These are phyloP conservation scores for Calliphora vicina DNA, from an alignment of 1,140 invertebrate genomes.

Conservation along the genomic window DNA sequence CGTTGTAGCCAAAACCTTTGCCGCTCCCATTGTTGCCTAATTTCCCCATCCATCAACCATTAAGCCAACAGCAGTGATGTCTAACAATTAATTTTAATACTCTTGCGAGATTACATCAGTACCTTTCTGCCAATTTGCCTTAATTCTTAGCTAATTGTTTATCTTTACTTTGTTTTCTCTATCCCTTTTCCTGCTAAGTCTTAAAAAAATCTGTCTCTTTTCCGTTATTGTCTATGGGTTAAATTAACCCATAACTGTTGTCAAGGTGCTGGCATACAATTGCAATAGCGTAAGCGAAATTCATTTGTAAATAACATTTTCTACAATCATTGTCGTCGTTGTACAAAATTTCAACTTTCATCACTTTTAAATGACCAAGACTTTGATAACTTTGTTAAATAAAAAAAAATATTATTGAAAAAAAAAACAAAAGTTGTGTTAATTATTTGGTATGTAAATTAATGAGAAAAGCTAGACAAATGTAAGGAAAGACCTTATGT, in stretches of 20 bases:
- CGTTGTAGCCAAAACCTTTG: conserved; percentile 46
- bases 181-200: not conserved
- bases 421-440: not conserved
- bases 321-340: conserved; percentile 60
- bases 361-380: conserved; percentile 40
- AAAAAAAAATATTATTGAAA: conserved; percentile 30
- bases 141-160: conserved; percentile 35
- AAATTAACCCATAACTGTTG: not conserved
- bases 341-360: conserved; percentile 53
- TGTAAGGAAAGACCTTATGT: too few relatives aligned
- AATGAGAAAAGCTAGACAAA: too few relatives aligned
- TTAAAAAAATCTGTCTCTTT: not conserved
- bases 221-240: not conserved
- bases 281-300: conserved; percentile 37
- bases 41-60: not conserved
- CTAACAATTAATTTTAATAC: too few relatives aligned
- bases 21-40: conserved; percentile 55
- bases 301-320: conserved; percentile 60
- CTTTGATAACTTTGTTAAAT: conserved; percentile 26
- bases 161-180: not conserved
- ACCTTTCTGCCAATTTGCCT: conserved; percentile 30
- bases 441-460: not conserved
- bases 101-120: conserved; percentile 5
- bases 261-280: conserved; percentile 23
- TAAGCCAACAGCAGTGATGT: not conserved